Conservation (phyloP, 2,797 vertebrate species). For the Monodelphis domestica region DNA sequence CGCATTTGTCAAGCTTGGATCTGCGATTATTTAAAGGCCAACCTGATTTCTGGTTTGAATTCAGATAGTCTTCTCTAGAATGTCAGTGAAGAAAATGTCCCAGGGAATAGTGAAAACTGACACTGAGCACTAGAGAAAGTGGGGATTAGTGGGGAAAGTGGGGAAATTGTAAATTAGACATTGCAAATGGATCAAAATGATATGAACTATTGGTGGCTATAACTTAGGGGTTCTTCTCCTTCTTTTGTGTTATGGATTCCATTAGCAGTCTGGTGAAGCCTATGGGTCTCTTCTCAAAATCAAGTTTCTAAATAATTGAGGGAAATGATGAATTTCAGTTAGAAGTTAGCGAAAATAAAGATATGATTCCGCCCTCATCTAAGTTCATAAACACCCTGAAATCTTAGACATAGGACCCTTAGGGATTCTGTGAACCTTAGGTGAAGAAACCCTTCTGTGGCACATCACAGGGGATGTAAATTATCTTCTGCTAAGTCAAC, state of each 20-base stretch:
- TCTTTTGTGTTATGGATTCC: background rate
- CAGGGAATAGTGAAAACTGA: background rate
- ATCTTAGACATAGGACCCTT: background rate
- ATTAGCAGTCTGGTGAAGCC: background rate
- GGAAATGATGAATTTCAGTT: background rate
- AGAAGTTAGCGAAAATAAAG: background rate
- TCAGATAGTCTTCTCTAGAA: rapidly evolving
- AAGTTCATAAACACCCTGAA: background rate
- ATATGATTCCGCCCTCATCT: background rate
- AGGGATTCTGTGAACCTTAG: background rate
- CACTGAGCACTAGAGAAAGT: background rate
- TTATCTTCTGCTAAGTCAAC: background rate
- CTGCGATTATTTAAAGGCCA: background rate
- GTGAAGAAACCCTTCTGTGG: background rate
- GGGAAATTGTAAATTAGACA: too few species aligned
- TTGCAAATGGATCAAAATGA: rapidly evolving
- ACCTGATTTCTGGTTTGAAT: rapidly evolving
- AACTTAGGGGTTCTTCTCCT: background rate
- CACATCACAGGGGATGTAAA: background rate
- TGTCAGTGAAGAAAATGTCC: background rate
- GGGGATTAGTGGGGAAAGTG: background rate
- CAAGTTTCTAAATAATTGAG: background rate
- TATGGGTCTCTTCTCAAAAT: background rate
- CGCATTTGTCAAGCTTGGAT: constrained; percentile 53
- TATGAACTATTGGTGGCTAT: background rate